phyloP scores from a whole-genome alignment of 2,113 vertebrate genomes.

The Oxyruncus cristatus region DNA sequence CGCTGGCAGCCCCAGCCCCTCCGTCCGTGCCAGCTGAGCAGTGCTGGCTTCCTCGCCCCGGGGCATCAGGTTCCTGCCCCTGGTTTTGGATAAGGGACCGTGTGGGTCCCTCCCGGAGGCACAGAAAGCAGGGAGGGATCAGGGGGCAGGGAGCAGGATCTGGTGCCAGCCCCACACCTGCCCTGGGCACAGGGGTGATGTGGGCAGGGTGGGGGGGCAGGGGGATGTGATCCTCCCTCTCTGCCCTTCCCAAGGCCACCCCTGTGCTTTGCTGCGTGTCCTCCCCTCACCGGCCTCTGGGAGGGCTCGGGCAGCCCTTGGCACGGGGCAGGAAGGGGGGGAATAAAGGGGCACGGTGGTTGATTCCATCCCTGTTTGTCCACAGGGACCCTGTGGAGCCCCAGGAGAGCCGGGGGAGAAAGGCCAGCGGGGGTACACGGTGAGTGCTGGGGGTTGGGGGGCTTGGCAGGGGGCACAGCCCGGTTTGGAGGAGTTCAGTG shows the following conservation, averaged over 20 bases:
- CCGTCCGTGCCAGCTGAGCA: not conserved
- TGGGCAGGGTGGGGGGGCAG: not conserved
- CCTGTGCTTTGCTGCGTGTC: not conserved
- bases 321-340: rapidly evolving
- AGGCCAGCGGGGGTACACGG: conserved; percentile 78
- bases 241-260: not conserved
- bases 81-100: not conserved
- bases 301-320: not conserved
- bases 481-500: rapidly evolving
- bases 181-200: rapidly evolving
- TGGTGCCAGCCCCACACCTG: not conserved
- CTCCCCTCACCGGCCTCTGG: rapidly evolving
- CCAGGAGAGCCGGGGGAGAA: conserved; percentile 77
- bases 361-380: not conserved
- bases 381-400: conserved; percentile 79
- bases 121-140: not conserved
- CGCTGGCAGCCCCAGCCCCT: rapidly evolving
- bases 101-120: not conserved
- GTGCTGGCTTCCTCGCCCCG: not conserved
- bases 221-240: rapidly evolving
- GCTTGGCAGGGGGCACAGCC: not conserved
- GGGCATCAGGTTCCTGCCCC: not conserved
- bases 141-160: not conserved
- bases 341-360: rapidly evolving
- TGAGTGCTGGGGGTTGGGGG: conserved; percentile 15